Conservation (phyloP, 2,888 invertebrate species). For the Ernsta delagoae region DNA sequence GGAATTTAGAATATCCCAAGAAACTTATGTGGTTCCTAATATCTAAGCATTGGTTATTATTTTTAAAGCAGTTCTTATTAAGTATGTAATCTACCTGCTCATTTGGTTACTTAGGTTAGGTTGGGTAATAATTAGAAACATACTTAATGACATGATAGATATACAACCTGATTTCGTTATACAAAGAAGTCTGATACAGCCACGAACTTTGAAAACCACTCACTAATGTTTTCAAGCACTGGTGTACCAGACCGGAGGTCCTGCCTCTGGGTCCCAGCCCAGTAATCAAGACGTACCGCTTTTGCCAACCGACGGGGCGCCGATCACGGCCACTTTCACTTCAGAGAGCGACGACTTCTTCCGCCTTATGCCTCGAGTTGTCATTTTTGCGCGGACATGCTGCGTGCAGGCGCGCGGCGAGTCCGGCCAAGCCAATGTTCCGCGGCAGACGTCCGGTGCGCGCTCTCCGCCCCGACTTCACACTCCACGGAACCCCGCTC, state of each 20-base stretch:
- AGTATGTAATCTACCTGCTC: no score
- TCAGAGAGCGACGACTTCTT: slow-evolving; percentile 96
- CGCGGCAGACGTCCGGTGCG: slow-evolving; percentile 53
- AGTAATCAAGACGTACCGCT: slow-evolving; percentile 88
- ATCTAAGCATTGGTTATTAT: no score
- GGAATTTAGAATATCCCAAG: no score
- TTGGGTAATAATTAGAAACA: no score
- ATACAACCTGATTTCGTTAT: no score
- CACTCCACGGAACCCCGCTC: slow-evolving; percentile 64
- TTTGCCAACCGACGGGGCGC: slow-evolving; percentile 96
- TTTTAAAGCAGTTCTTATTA: no score
- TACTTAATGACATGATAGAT: no score
- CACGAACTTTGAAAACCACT: slow-evolving; percentile 27
- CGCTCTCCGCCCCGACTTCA: slow-evolving; percentile 49
- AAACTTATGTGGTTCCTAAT: no score
- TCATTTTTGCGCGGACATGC: slow-evolving; percentile 78
- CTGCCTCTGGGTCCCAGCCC: slow-evolving; percentile 7
- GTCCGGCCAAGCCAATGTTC: slow-evolving; percentile 56
- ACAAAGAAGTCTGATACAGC: background rate
- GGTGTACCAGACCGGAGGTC: no score
- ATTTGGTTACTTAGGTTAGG: no score
- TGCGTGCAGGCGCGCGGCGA: slow-evolving; percentile 45
- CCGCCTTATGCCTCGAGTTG: slow-evolving; percentile 92
- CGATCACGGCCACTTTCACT: slow-evolving; percentile 95
- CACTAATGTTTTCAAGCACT: slow-evolving; percentile 16